Percentiles rank a stretch among this genome's conserved stretches.
Conservation (phyloP, 2,888 invertebrate species). For the Stenotaenia linearis region DNA sequence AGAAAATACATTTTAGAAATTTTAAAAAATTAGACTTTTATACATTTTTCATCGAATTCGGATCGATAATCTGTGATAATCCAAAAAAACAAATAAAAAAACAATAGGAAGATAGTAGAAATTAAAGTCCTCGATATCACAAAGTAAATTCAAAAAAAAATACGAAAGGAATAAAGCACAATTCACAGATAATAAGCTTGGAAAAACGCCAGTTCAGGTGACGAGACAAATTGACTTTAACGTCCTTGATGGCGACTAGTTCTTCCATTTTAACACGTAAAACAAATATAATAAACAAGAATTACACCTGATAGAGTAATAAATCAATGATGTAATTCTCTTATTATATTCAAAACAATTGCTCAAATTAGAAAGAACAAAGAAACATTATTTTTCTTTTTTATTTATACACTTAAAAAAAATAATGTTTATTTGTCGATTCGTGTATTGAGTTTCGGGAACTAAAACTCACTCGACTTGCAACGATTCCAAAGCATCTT, state of each 20-base stretch:
- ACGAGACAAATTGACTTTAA: background rate
- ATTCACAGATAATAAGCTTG: background rate
- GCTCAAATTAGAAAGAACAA: too few species aligned
- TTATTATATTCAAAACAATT: too few species aligned
- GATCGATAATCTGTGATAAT: background rate
- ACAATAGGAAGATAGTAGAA: background rate
- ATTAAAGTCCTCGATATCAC: background rate
- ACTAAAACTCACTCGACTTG: constrained; percentile 53
- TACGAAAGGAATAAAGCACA: background rate
- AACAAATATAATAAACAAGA: background rate
- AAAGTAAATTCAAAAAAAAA: constrained; percentile 26
- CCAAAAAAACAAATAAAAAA: background rate
- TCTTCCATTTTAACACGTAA: background rate
- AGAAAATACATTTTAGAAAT: background rate
- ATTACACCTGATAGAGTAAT: background rate
- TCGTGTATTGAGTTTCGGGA: too few species aligned
- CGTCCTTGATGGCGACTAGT: background rate
- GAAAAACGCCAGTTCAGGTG: background rate
- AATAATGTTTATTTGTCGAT: too few species aligned
- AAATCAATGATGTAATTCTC: background rate
- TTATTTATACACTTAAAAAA: too few species aligned
- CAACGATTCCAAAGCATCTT: constrained; percentile 76
- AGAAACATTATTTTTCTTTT: too few species aligned
- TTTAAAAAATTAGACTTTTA: background rate
- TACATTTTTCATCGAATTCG: background rate